Evolutionary conservation across 2,888 invertebrate species (phyloP).

Genomic region (Petrophora chlorosata): DNA sequence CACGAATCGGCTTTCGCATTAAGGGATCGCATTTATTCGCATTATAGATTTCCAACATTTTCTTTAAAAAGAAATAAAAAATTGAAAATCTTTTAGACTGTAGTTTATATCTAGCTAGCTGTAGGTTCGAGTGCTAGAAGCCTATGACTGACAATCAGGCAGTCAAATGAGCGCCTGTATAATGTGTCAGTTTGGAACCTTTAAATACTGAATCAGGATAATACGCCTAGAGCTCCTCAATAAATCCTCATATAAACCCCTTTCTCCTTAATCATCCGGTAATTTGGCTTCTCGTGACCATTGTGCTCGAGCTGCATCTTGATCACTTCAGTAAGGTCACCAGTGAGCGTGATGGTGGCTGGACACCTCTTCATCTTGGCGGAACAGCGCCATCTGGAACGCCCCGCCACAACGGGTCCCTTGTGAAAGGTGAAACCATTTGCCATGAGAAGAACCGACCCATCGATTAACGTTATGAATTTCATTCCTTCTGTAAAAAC

Average conservation of each 20-base stretch:
- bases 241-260: background rate
- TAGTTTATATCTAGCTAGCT: too few species aligned
- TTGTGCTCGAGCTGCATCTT: slow-evolving; percentile 13
- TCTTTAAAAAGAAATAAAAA: too few species aligned
- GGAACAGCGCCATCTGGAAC: slow-evolving; percentile 44
- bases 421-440: slow-evolving; percentile 43
- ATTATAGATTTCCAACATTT: too few species aligned
- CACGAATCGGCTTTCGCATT: too few species aligned
- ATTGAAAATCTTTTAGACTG: too few species aligned
- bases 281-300: slow-evolving; percentile 18
- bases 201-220: too few species aligned
- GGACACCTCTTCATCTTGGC: slow-evolving; percentile 35
- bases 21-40: too few species aligned
- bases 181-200: too few species aligned
- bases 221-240: too few species aligned
- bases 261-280: slow-evolving; percentile 6
- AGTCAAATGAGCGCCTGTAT: too few species aligned
- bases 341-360: slow-evolving; percentile 31
- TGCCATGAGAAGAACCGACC: slow-evolving; percentile 36
- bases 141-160: too few species aligned
- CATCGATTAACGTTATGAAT: slow-evolving; percentile 34
- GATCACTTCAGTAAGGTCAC: slow-evolving; percentile 20
- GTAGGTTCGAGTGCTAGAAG: too few species aligned
- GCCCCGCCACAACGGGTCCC: slow-evolving; percentile 30
- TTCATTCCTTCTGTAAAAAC: slow-evolving; percentile 8